Evolutionary conservation across 2,888 invertebrate species (phyloP).

Genomic region (Gymnocheta viridis): DNA sequence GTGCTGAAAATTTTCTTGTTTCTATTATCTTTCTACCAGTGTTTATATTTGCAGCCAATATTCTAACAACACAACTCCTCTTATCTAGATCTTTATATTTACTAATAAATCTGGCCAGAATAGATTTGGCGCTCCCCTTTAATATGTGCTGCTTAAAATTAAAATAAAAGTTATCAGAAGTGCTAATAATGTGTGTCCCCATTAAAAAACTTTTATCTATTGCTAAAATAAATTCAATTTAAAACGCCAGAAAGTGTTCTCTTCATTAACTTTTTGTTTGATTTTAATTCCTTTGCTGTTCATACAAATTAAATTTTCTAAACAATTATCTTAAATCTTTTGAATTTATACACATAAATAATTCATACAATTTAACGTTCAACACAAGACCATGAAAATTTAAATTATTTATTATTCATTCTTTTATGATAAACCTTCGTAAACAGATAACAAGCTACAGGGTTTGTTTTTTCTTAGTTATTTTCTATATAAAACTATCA

Average conservation of each 20-base stretch:
- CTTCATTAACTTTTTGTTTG: conserved; percentile 29
- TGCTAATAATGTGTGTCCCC: background rate
- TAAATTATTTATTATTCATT: conserved; percentile 33
- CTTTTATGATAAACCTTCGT: conserved; percentile 44
- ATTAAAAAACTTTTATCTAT: background rate
- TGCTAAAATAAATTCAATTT: background rate
- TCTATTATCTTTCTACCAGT: no score
- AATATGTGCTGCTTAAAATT: no score
- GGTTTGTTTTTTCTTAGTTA: background rate
- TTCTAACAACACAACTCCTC: no score
- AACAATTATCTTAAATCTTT: conserved; percentile 61
- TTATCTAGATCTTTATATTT: no score
- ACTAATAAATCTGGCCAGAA: no score
- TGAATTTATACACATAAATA: conserved; percentile 49
- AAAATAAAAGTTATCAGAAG: background rate
- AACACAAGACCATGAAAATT: conserved; percentile 3
- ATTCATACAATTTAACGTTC: conserved; percentile 51
- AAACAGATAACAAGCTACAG: conserved; percentile 34
- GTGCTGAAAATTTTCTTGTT: no score
- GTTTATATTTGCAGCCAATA: no score
- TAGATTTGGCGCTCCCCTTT: no score
- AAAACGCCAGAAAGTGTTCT: background rate
- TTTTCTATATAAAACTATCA: conserved; percentile 56
- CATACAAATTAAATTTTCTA: conserved; percentile 49
- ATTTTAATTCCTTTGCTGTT: conserved; percentile 7